Conservation (phyloP, 2,888 invertebrate genomes). For the Bhutanitis thaidina region DNA sequence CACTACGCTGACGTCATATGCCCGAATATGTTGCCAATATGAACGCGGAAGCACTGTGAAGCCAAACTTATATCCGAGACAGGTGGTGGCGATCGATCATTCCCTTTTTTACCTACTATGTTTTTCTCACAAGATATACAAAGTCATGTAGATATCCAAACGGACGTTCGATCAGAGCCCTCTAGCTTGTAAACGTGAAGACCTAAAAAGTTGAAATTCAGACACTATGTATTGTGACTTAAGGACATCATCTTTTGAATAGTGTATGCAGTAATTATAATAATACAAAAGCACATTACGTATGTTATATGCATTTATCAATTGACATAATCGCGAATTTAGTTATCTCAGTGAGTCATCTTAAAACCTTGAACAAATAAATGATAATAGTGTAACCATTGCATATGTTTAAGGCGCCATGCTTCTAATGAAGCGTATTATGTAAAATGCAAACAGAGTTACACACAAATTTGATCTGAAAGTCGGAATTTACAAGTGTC, state of each 20-base stretch:
- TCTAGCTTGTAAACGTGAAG: no score
- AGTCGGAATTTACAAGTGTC: not conserved
- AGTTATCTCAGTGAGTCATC: slow-evolving; percentile 14
- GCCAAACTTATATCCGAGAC: not conserved
- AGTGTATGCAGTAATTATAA: no score
- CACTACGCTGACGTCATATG: slow-evolving; percentile 7
- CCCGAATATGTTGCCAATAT: not conserved
- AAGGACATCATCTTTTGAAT: no score
- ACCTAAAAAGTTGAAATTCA: no score
- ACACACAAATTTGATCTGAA: not conserved
- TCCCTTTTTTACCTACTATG: not conserved
- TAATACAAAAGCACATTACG: no score
- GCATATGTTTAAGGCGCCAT: slow-evolving; percentile 10
- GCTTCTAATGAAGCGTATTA: not conserved
- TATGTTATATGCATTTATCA: no score
- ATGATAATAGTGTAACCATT: slow-evolving; percentile 2
- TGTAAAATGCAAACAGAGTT: not conserved
- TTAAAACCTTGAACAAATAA: slow-evolving; percentile 7
- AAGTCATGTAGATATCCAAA: no score
- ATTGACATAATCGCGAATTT: slow-evolving; percentile 15
- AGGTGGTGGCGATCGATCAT: slow-evolving; percentile 4
- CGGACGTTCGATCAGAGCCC: no score
- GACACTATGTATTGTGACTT: no score
- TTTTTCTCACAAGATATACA: no score
- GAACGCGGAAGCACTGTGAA: slow-evolving; percentile 7